Evolutionary conservation across 1,140 invertebrate species (phyloP).

Genomic region (Leucophenga varia): DNA sequence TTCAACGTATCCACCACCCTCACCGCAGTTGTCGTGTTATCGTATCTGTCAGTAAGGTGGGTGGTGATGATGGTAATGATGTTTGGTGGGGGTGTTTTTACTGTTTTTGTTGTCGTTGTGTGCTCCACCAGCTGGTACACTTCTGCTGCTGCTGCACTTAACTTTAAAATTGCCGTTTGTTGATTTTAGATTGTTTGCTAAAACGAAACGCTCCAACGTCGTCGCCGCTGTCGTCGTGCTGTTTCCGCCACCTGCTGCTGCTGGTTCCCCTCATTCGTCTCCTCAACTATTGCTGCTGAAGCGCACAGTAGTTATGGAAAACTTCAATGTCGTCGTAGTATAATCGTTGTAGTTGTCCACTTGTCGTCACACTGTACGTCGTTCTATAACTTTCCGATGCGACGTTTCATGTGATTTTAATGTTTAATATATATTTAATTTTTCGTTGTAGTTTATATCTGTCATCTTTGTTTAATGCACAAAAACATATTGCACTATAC

Average conservation of each 20-base stretch:
- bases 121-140: conserved; percentile 12
- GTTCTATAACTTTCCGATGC: too few species aligned
- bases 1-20: too few species aligned
- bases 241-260: neutral
- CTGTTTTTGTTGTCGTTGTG: too few species aligned
- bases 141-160: neutral
- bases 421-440: too few species aligned
- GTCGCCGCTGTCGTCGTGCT: neutral
- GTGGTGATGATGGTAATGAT: too few species aligned
- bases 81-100: too few species aligned
- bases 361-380: too few species aligned
- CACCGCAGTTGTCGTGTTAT: conserved; percentile 17
- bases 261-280: conserved; percentile 13
- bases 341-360: conserved; percentile 39
- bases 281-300: conserved; percentile 11
- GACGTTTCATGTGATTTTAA: too few species aligned
- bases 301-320: conserved; percentile 19
- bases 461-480: too few species aligned
- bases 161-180: conserved; percentile 4
- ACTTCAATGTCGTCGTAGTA: conserved; percentile 21
- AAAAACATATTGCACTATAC: too few species aligned
- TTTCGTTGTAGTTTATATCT: too few species aligned
- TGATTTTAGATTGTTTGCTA: neutral
- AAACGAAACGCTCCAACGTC: conserved; percentile 1
- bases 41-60: conserved; percentile 28